Percentiles rank a stretch among this genome's conserved stretches.
phyloP scores from a whole-genome alignment of 2,888 invertebrate species.

The Eudasyphora cyanicolor region DNA sequence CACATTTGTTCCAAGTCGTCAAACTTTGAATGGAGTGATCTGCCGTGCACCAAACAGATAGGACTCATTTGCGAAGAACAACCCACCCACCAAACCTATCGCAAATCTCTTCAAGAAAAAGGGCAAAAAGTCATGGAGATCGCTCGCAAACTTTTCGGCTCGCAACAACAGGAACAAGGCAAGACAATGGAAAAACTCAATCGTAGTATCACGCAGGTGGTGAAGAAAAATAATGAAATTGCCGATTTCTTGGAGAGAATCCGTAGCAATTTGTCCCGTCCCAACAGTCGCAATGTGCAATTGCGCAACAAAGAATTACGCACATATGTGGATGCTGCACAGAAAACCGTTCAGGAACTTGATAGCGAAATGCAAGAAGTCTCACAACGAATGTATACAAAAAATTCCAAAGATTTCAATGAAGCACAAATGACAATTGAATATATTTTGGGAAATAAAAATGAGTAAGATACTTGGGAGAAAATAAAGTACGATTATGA shows the following conservation, averaged over 20 bases:
- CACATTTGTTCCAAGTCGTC: not conserved
- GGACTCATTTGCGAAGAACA: slow-evolving; percentile 13
- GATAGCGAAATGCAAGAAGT: not conserved
- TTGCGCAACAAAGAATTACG: not conserved
- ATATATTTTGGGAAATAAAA: not conserved
- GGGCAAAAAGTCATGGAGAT: not conserved
- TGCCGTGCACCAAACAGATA: not conserved
- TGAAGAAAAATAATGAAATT: not conserved
- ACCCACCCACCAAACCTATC: not conserved
- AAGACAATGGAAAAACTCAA: not conserved
- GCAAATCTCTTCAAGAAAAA: not conserved
- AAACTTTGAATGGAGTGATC: not conserved
- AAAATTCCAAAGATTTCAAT: not conserved
- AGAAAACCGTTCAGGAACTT: not conserved
- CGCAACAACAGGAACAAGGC: not conserved
- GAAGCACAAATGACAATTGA: not conserved
- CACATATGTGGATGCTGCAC: not conserved
- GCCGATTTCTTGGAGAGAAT: not conserved
- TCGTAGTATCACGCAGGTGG: not conserved
- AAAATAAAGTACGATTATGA: too few species aligned
- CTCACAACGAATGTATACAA: not conserved
- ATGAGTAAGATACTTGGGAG: too few species aligned
- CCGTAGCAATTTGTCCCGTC: not conserved
- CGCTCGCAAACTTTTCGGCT: not conserved
- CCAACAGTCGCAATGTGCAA: not conserved